phyloP scores from a whole-genome alignment of 2,113 vertebrate genomes.

The Trematomus loennbergii region DNA sequence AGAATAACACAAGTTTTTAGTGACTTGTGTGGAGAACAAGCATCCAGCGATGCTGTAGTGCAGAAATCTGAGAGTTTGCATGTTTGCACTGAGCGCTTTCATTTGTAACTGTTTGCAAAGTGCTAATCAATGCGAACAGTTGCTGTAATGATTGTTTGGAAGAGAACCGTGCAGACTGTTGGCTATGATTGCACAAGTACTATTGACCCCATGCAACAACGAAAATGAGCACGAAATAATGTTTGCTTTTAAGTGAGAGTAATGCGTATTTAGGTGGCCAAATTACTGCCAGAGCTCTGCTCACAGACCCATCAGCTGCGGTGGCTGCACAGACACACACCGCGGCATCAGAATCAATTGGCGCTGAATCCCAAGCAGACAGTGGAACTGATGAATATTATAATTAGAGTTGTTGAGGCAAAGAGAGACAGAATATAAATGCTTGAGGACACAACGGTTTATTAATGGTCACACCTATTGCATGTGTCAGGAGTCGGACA shows the following conservation, averaged over 20 bases:
- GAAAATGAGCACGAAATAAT: conserved; percentile 13
- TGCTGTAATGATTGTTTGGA: neutral
- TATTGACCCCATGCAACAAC: neutral
- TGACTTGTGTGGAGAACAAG: neutral
- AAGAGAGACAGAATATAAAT: neutral
- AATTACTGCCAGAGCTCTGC: conserved; percentile 23
- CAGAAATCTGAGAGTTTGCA: neutral
- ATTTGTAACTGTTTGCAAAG: neutral
- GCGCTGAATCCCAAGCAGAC: conserved; percentile 42
- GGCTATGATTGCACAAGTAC: neutral
- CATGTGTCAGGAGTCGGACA: neutral
- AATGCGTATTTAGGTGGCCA: conserved; percentile 11
- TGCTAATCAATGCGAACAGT: conserved; percentile 33
- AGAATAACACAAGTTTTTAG: neutral
- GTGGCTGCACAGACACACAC: conserved; percentile 21
- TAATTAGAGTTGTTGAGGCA: conserved; percentile 8
- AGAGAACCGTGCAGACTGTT: neutral
- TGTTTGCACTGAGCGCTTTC: neutral
- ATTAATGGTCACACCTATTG: conserved; percentile 20
- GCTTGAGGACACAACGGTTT: conserved; percentile 5
- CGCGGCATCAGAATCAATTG: conserved; percentile 60
- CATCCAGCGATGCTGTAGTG: neutral
- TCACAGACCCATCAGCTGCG: conserved; percentile 16
- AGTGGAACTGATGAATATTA: conserved; percentile 59
- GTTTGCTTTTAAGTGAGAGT: neutral